Evolutionary conservation across 2,888 invertebrate species (phyloP), one percentile per base, ranked within the genome.

Genomic region (Sphaerophoria taeniata): DNA sequence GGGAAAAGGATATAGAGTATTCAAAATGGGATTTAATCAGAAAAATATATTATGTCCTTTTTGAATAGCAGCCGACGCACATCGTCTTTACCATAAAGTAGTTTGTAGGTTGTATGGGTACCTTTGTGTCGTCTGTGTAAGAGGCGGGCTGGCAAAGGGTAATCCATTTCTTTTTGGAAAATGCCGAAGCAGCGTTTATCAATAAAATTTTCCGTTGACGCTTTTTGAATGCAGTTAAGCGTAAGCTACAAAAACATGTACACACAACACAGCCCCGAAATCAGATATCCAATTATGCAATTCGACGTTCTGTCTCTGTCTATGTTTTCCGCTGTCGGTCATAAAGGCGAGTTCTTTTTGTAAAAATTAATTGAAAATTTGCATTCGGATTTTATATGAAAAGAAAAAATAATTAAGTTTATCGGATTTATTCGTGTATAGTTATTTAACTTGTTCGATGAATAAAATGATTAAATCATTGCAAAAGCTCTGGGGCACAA

Each of bases 181-280:
- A 24, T 73, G 71, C 55, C 60, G 24, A 24, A 49, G 6, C 51
- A 49, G 36, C 49, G 61, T 71, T 75, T 84, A 67, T 71, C 71
- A 79, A 71, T 58, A 43, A 71, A 51, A 67, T 53, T 53, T 53
- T 72, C 73, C 70, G 80, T 76, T 69, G 73, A 58, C 33, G 73
- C 80, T 90, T 90, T 91, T 91, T 90, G 90, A 89, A 90, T 88
- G 89, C 90, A 91, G 91, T 91, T 91, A 89, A 89, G 91, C 91
- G 91, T 90, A 90, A 90, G 90, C 90, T 90, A 24, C 24, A 24
- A 24, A 24, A 24, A 24, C 1, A 24, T 24, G 24, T 24, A 24
- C 2, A 24, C 24, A 24, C 24, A 24, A 2, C 24, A 24, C 24
- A 24, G 24, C 24, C 24, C 89, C 90, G 90, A 91, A 90, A 90